Evolutionary conservation across 2,113 vertebrate species (phyloP).

Genomic region (Panthera uncia): DNA sequence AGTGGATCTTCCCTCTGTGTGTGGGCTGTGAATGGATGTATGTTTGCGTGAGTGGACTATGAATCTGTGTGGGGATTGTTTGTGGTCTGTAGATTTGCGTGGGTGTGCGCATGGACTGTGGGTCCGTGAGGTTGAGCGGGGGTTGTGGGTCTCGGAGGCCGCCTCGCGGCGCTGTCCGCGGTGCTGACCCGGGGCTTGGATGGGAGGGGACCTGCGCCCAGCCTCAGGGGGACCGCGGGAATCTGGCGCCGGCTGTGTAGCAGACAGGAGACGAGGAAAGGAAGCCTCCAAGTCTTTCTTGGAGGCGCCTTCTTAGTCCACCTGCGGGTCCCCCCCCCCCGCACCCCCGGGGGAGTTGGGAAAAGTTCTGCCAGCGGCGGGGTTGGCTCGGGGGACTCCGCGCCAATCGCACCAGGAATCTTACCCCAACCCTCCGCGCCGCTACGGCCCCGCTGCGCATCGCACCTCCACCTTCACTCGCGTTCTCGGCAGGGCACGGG

Average conservation of each 20-base stretch:
- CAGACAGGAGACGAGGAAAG: neutral
- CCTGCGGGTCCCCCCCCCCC: neutral
- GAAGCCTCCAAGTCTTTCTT: neutral
- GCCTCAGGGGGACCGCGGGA: neutral
- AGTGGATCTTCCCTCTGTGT: neutral
- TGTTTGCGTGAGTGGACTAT: neutral
- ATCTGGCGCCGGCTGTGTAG: neutral
- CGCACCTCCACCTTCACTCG: neutral
- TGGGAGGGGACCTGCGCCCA: neutral
- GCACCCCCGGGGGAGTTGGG: constrained; percentile 55
- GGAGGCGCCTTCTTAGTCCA: neutral
- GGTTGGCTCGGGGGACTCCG: neutral
- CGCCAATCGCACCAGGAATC: neutral
- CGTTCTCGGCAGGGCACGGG: neutral
- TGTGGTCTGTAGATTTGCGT: neutral
- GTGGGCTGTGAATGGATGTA: neutral
- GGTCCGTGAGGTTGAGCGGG: neutral
- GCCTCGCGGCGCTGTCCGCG: constrained; percentile 46
- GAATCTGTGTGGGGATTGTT: neutral
- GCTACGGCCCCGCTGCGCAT: neutral
- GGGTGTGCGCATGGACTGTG: neutral
- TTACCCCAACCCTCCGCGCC: neutral
- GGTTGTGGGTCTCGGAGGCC: neutral
- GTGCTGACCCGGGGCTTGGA: constrained; percentile 7
- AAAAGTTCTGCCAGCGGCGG: constrained; percentile 70